Evolutionary conservation across 2,797 vertebrate genomes (phyloP), one percentile per base, ranked within the genome.

Genomic region (Yasuhikotakia modesta): DNA sequence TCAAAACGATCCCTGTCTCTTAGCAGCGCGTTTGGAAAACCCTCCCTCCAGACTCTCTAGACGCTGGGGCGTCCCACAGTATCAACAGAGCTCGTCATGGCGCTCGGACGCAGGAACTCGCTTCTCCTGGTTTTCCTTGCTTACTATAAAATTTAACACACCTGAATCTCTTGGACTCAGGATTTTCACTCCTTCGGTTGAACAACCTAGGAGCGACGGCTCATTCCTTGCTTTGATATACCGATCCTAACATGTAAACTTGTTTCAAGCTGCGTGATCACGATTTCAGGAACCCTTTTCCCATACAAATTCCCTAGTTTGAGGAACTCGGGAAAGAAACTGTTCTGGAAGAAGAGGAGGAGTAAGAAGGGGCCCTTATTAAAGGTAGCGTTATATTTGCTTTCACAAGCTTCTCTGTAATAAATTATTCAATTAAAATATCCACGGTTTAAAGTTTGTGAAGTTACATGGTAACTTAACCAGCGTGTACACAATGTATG

Each of bases 21-120:
- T n/a, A 32, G 32, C 5, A 32, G 53, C 43, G 39, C n/a, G n/a
- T 50, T 79, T 71, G 19, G 24, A 55, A 68, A 79, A 77, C 6
- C 19, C 63, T 55, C 87, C 89, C 88, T 87, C 85, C 84, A 85
- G 79, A 85, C 81, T 83, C 14, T 69, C 64, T 43, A 24, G 60
- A 58, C 71, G 78, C 19, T 65, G 45, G 79, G 71, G 83, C 77
- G 86, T 87, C 84, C 85, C 89, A 86, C 81, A 87, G 82, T 55
- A 85, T 67, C 83, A 75, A 85, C 86, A 73, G 76, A 79, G 84
- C 73, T 82, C 79, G 86, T 87, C 87, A 92, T 93, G 92, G 92
- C 90, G 91, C 86, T 86, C 77, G 72, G 81, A 73, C 77, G 66
- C 81, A 65, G 82, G 86, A 88, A 81, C 86, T 85, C 81, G 65